Evolutionary conservation across 2,888 invertebrate genomes (phyloP), one percentile per base, ranked within the genome.

Genomic region (Lepidocyrtinus sp.): DNA sequence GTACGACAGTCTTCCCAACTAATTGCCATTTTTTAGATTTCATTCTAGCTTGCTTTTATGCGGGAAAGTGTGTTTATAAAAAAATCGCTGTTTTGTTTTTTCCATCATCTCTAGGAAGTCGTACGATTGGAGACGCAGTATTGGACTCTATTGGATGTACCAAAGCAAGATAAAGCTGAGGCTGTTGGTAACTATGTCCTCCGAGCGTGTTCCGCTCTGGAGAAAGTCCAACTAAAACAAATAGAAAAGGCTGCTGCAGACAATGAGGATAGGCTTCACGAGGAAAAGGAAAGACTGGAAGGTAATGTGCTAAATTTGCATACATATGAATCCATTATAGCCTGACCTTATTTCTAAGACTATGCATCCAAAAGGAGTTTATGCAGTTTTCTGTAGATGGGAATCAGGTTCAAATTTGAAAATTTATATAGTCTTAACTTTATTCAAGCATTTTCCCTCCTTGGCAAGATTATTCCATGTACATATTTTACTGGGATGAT

Each of bases 111-210:
- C 63, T 90, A 96, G 96, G 96, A 96, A 87, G 96, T 96, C 61
- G 95, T 96, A 85, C 93, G 95, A 85, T 90, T 96, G 87, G 96
- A 96, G 90, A 95, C 96, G 5, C 95, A 96, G 88, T 96, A 97
- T 90, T 97, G 97, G 97, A 95, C 96, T 5, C 90, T 97, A 87
- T 94, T 97, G 79, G 97, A 97, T 89, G 95, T 97, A 80, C 97
- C 97, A 46, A 93, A 94, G 83, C 97, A 97, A 88, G 96, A 97
- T 89, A 96, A 96, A 88, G 96, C 96, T 87, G 97, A 97, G 90
- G 96, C 96, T 1, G 96, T 97, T 19, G 95, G 95, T 68, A 94
- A 94, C 7, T 97, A 96, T 89, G 97, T 97, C 63, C 91, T 96
- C 87, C 91, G 96, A 82, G 96, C 96, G 2, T 96, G 96, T 88